A percentile compares a stretch with the other conserved stretches of the same genome.
Conservation (phyloP, 2,797 vertebrate genomes). For the Dendrocincla fuliginosa region DNA sequence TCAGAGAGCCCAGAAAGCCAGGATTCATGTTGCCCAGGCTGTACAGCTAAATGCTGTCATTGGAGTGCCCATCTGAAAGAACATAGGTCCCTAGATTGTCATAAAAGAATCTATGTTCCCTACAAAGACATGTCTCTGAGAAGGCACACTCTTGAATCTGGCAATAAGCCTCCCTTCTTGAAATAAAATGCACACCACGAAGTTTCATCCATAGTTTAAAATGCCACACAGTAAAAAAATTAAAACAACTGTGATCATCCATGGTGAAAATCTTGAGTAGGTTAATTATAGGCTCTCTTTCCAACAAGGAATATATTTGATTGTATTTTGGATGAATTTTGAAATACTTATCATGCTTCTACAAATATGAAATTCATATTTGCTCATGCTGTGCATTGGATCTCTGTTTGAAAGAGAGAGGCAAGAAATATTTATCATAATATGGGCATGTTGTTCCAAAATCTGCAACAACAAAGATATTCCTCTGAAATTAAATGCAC, state of each 20-base stretch:
- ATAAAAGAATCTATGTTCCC: neutral
- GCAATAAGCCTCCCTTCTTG: neutral
- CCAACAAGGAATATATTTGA: neutral
- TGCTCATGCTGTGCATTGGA: constrained; percentile 12
- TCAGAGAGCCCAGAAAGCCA: neutral
- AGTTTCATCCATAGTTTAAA: neutral
- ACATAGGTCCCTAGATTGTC: neutral
- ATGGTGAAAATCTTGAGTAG: neutral
- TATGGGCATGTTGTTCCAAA: neutral
- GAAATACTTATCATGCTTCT: neutral
- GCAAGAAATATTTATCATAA: constrained; percentile 14
- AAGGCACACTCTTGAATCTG: neutral
- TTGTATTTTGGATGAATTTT: constrained; percentile 19
- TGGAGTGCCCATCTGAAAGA: neutral
- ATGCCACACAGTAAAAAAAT: neutral
- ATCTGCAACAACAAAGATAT: neutral
- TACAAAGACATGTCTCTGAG: neutral
- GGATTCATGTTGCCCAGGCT: neutral
- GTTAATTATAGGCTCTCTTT: neutral
- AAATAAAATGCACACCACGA: neutral
- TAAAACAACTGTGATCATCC: neutral
- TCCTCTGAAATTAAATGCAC: neutral
- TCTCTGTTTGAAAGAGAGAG: constrained; percentile 12
- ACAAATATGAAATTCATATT: neutral
- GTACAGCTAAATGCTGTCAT: neutral